A percentile compares a stretch with the other conserved stretches of the same genome.
Conservation (phyloP, 2,888 invertebrate genomes). For the Trichogramma evanescens region DNA sequence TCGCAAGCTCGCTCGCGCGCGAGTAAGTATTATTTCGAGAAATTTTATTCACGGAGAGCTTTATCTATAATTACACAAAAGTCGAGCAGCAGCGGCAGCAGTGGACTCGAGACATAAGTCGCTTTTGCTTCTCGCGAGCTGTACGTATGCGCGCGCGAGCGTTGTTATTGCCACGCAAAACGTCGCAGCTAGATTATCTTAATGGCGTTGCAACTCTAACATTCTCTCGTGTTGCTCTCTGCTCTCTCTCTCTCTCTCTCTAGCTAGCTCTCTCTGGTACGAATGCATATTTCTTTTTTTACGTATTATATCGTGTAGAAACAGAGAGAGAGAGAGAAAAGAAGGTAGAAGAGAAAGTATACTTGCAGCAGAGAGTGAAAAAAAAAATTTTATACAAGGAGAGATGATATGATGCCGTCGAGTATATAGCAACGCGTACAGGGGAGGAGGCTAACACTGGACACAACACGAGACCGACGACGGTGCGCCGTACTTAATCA, state of each 20-base stretch:
- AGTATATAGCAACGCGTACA: too few relatives aligned
- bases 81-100: background rate
- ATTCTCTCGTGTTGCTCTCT: background rate
- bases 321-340: too few relatives aligned
- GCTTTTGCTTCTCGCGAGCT: background rate
- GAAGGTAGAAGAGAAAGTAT: too few relatives aligned
- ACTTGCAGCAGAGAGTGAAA: too few relatives aligned
- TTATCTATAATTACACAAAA: conserved; percentile 22
- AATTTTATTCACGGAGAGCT: conserved; percentile 19
- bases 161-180: conserved; percentile 5
- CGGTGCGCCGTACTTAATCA: too few relatives aligned
- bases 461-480: too few relatives aligned
- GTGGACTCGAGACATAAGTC: conserved; percentile 17
- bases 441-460: too few relatives aligned
- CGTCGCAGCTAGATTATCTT: conserved; percentile 29
- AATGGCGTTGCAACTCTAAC: conserved; percentile 32
- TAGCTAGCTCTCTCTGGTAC: background rate
- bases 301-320: too few relatives aligned
- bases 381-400: too few relatives aligned
- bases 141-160: background rate
- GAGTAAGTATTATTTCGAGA: conserved; percentile 1
- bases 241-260: background rate
- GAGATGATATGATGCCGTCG: too few relatives aligned
- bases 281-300: too few relatives aligned
- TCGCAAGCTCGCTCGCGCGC: background rate